Evolutionary conservation across 2,888 invertebrate species (phyloP).

Genomic region (Xanthia icteritia): DNA sequence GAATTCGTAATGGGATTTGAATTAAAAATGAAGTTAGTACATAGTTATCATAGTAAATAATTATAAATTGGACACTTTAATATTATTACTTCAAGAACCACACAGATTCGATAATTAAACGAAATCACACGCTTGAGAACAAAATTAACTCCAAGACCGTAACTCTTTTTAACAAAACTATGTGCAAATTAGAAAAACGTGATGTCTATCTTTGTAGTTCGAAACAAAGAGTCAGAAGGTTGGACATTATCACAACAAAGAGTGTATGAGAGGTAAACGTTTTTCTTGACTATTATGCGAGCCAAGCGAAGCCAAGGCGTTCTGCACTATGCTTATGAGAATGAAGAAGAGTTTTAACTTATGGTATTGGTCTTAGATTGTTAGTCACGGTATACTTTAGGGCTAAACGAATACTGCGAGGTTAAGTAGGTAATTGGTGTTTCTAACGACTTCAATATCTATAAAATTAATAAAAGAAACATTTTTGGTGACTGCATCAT

Average conservation of each 20-base stretch:
- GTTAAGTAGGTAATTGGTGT: too few species aligned
- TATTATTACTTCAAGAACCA: not conserved
- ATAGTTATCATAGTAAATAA: not conserved
- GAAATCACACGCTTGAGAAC: not conserved
- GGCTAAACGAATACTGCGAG: not conserved
- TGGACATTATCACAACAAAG: constrained; percentile 58
- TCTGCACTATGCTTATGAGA: constrained; percentile 3
- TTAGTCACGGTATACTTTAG: too few species aligned
- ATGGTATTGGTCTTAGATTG: too few species aligned
- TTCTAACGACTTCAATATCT: not conserved
- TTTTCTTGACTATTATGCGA: constrained; percentile 14
- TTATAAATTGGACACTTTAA: not conserved
- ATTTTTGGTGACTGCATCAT: not conserved
- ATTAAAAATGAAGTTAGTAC: not conserved
- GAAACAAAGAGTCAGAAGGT: constrained; percentile 40
- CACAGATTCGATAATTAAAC: not conserved
- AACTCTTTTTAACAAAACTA: constrained; percentile 12
- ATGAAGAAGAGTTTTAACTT: not conserved
- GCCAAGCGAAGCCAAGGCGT: constrained; percentile 20
- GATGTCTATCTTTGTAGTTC: constrained; percentile 35
- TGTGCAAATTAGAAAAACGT: constrained; percentile 35
- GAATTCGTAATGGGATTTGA: not conserved
- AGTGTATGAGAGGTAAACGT: not conserved
- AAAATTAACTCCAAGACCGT: constrained; percentile 3
- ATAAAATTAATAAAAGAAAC: too few species aligned